These are phyloP conservation scores for Peromyscus aztecus DNA, from an alignment of 2,797 vertebrate genomes.

Conservation along the genomic window DNA sequence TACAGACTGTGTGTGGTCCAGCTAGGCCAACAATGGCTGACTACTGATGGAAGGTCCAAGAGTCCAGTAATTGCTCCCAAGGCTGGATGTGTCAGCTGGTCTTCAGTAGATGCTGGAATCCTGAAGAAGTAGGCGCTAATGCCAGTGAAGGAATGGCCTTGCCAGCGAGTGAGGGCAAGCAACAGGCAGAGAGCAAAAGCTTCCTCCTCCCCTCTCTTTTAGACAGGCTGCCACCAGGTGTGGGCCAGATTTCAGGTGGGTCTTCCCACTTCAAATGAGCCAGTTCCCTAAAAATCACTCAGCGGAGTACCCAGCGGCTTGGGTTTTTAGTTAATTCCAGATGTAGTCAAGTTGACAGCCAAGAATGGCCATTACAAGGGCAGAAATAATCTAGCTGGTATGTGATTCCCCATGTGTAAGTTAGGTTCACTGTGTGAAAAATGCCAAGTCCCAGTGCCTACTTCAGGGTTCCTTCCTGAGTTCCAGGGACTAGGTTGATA, in stretches of 20 bases:
- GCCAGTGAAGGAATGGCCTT: background rate
- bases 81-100: background rate
- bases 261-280: background rate
- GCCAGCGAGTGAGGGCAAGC: background rate
- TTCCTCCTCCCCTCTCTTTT: background rate
- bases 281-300: background rate
- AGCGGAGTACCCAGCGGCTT: background rate
- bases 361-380: background rate
- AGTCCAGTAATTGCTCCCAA: background rate
- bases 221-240: background rate
- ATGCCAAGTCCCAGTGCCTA: background rate
- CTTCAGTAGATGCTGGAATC: background rate
- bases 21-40: background rate
- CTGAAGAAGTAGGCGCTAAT: accelerated
- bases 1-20: background rate
- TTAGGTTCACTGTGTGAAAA: background rate
- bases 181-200: no score
- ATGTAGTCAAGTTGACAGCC: background rate
- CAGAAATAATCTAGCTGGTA: background rate
- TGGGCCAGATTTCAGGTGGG: background rate
- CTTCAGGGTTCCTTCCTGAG: background rate
- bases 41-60: background rate
- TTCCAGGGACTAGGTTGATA: background rate
- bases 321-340: background rate
- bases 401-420: background rate